Evolutionary conservation across 1,140 invertebrate species (phyloP).

Genomic region (Phthorimaea operculella): DNA sequence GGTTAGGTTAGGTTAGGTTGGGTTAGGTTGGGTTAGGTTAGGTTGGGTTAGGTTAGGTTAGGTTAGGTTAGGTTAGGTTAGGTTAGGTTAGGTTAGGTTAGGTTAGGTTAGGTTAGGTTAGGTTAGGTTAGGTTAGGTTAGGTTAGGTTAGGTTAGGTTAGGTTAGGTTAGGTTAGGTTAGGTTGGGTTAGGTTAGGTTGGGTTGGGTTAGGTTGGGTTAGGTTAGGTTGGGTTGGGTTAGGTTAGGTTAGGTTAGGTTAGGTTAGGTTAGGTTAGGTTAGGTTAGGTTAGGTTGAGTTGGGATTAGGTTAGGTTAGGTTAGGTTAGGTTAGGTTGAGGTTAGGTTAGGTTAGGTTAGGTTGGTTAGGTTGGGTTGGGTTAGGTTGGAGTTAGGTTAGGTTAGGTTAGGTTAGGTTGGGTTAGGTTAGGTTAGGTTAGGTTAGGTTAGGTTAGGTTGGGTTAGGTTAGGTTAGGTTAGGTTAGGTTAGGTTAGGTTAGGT

Average conservation of each 20-base stretch:
- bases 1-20: conserved; percentile 21
- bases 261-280: conserved; percentile 25
- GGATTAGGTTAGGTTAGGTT: no score
- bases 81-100: conserved; percentile 21
- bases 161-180: conserved; percentile 26
- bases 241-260: conserved; percentile 26
- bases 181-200: conserved; percentile 21
- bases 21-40: conserved; percentile 21
- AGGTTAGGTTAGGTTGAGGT: no score
- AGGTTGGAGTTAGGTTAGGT: conserved; percentile 26
- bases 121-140: conserved; percentile 25
- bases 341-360: no score
- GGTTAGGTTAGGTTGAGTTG: no score
- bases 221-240: conserved; percentile 26
- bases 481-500: conserved; percentile 23
- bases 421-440: conserved; percentile 23
- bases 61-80: conserved; percentile 23
- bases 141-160: conserved; percentile 26
- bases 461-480: conserved; percentile 24
- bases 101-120: conserved; percentile 22
- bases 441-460: conserved; percentile 24
- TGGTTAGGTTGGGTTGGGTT: conserved; percentile 22
- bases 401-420: conserved; percentile 27
- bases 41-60: conserved; percentile 21
- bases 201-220: conserved; percentile 25